Evolutionary conservation across 2,888 invertebrate species (phyloP).

Genomic region (Choristoneura rosaceana): DNA sequence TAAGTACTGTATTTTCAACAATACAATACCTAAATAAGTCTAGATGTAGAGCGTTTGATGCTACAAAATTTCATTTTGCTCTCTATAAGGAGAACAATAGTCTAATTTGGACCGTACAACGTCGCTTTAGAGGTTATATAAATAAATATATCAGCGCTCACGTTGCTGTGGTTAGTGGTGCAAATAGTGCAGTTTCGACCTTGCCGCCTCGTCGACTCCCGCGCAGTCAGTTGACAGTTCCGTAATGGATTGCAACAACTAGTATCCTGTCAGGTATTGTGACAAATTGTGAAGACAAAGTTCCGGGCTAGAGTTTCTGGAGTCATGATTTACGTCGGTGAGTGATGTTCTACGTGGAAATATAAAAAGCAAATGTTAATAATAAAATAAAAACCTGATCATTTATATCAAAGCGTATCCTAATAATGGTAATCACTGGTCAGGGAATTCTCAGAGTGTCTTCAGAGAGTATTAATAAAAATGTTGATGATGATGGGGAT

Average conservation of each 20-base stretch:
- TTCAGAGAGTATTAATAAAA: too few species aligned
- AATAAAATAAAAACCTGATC: background rate
- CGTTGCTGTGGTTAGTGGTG: constrained; percentile 52
- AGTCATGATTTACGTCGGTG: constrained; percentile 44
- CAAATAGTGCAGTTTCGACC: constrained; percentile 71
- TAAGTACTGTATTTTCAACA: constrained; percentile 21
- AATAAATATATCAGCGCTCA: constrained; percentile 45
- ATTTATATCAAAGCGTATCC: background rate
- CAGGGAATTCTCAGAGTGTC: too few species aligned
- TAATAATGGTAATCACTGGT: too few species aligned
- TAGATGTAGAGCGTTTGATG: constrained; percentile 20
- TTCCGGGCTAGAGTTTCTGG: constrained; percentile 46
- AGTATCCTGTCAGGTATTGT: constrained; percentile 67
- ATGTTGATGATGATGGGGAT: too few species aligned
- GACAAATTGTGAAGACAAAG: constrained; percentile 33
- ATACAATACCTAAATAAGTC: constrained; percentile 14
- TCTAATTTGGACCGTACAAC: constrained; percentile 51
- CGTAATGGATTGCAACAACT: constrained; percentile 71
- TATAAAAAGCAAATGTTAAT: too few species aligned
- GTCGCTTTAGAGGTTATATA: constrained; percentile 56
- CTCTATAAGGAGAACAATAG: background rate
- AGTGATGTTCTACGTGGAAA: constrained; percentile 16
- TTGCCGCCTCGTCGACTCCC: constrained; percentile 72
- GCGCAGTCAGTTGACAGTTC: constrained; percentile 72
- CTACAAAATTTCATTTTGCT: constrained; percentile 10